Conservation (phyloP, 2,113 vertebrate species). For the Gymnobelideus leadbeateri region DNA sequence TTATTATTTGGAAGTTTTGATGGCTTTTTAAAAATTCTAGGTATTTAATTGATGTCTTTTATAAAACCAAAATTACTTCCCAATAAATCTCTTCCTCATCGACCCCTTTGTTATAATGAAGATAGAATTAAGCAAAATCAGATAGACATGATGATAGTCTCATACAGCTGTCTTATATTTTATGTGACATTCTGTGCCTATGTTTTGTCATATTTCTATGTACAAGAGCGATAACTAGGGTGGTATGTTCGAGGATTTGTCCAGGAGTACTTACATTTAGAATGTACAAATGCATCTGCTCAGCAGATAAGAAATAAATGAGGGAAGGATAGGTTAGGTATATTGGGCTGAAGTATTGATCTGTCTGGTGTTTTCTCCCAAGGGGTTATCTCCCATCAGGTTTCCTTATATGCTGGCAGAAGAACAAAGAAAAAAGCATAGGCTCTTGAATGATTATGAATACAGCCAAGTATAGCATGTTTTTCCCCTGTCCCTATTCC, state of each 20-base stretch:
- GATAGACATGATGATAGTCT: background rate
- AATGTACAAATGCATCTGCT: background rate
- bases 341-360: background rate
- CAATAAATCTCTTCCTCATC: background rate
- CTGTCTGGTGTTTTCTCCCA: background rate
- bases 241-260: background rate
- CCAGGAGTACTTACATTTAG: background rate
- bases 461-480: background rate
- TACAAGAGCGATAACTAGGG: background rate
- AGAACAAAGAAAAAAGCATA: background rate
- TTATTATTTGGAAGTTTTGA: background rate
- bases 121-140: background rate
- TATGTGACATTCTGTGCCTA: background rate
- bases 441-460: background rate
- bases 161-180: background rate
- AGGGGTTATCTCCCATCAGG: background rate
- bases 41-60: background rate
- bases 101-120: background rate
- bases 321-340: background rate
- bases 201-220: background rate
- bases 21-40: background rate
- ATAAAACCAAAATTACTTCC: background rate
- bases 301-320: background rate
- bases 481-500: background rate
- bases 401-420: background rate